These are phyloP conservation scores for Trichomycterus rosablanca DNA, from an alignment of 2,113 vertebrate genomes.

Conservation along the genomic window DNA sequence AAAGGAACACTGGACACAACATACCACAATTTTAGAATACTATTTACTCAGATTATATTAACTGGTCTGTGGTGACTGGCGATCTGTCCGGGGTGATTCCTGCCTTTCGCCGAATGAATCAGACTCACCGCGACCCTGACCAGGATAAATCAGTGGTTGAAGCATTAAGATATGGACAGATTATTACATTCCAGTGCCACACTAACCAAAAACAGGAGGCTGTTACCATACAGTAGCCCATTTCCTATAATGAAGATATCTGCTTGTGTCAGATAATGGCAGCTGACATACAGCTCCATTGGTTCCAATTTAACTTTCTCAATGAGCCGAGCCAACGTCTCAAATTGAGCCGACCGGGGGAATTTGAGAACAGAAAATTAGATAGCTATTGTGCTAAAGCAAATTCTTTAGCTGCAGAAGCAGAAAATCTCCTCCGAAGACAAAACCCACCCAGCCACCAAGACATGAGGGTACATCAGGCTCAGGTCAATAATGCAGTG, in stretches of 20 bases:
- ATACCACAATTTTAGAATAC: too few relatives aligned
- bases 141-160: too few relatives aligned
- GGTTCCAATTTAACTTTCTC: constrained; percentile 75
- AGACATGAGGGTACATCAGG: constrained; percentile 47
- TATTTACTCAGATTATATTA: too few relatives aligned
- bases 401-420: constrained; percentile 61
- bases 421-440: constrained; percentile 48
- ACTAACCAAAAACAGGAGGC: constrained; percentile 57
- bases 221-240: constrained; percentile 55
- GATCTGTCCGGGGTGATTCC: too few relatives aligned
- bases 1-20: too few relatives aligned
- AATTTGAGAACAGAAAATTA: constrained; percentile 76
- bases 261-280: constrained; percentile 73
- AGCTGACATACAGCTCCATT: constrained; percentile 67
- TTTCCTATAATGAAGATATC: constrained; percentile 73
- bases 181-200: constrained; percentile 37
- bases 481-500: constrained; percentile 53
- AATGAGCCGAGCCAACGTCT: constrained; percentile 68
- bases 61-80: too few relatives aligned
- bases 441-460: constrained; percentile 33
- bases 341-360: constrained; percentile 70
- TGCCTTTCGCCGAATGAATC: too few relatives aligned
- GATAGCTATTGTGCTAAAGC: constrained; percentile 57
- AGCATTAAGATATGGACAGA: constrained; percentile 18
- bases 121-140: too few relatives aligned